A percentile compares a stretch with the other conserved stretches of the same genome.
Evolutionary conservation across 2,888 invertebrate genomes (phyloP).

Genomic region (Timema cristinae): DNA sequence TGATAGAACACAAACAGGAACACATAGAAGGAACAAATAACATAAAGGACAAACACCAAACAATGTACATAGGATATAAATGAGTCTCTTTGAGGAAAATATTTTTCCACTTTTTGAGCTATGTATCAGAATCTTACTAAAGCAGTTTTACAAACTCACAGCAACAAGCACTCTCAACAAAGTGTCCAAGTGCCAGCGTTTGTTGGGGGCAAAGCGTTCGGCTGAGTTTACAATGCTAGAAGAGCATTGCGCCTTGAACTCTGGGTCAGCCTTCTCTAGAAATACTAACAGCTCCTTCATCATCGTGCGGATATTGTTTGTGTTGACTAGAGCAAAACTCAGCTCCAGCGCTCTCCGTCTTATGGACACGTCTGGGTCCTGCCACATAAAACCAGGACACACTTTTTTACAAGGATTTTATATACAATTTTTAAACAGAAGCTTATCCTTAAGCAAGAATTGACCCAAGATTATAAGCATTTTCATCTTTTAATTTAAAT

Average conservation of each 20-base stretch:
- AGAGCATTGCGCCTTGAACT: conserved; percentile 97
- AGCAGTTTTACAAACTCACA: conserved; percentile 53
- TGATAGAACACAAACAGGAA: no score
- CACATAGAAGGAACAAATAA: no score
- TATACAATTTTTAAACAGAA: background rate
- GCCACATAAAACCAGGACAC: conserved; percentile 20
- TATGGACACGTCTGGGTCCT: conserved; percentile 94
- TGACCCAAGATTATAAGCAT: background rate
- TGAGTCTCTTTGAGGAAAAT: no score
- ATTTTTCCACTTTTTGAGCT: background rate
- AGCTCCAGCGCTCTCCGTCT: conserved; percentile 96
- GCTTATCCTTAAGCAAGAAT: background rate
- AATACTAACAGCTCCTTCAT: conserved; percentile 94
- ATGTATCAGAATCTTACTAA: background rate
- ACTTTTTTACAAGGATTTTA: conserved; percentile 16
- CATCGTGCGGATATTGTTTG: conserved; percentile 96
- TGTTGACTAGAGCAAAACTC: conserved; percentile 95
- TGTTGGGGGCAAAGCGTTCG: conserved; percentile 87
- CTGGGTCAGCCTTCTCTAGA: conserved; percentile 92
- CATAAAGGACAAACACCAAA: no score
- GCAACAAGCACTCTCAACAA: conserved; percentile 90
- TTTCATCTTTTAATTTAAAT: conserved; percentile 19
- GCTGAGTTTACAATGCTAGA: conserved; percentile 94
- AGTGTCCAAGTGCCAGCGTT: conserved; percentile 97
- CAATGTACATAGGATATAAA: no score